Evolutionary conservation across 2,888 invertebrate species (phyloP).

Genomic region (Hemicrepidius hirtus): DNA sequence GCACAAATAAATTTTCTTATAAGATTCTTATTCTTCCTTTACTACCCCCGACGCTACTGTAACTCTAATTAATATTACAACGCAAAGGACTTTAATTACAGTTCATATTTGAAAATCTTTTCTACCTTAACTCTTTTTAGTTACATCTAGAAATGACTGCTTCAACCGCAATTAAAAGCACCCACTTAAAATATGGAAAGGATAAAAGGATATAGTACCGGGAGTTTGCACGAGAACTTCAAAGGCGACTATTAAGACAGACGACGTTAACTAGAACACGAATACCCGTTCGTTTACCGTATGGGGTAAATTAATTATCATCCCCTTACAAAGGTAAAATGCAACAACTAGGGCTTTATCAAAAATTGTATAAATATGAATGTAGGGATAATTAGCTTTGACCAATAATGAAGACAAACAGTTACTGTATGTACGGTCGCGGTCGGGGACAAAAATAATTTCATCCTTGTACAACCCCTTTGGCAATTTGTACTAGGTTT

Average conservation of each 20-base stretch:
- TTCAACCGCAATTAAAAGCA: background rate
- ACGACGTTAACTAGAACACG: background rate
- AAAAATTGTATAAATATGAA: too few species aligned
- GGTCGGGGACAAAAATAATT: too few species aligned
- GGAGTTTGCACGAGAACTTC: background rate
- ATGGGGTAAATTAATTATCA: too few species aligned
- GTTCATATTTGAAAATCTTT: background rate
- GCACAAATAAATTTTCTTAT: background rate
- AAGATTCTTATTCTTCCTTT: background rate
- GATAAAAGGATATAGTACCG: background rate
- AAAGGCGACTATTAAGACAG: conserved; percentile 9
- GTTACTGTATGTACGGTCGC: too few species aligned
- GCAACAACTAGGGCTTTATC: too few species aligned
- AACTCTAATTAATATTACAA: background rate
- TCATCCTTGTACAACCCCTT: too few species aligned
- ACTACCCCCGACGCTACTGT: background rate
- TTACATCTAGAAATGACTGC: background rate
- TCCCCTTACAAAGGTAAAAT: too few species aligned
- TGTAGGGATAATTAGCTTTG: too few species aligned
- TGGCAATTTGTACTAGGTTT: too few species aligned
- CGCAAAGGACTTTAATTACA: background rate
- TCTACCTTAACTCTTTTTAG: background rate
- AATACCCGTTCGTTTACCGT: background rate
- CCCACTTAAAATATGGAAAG: background rate
- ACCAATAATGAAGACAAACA: too few species aligned